phyloP scores from a whole-genome alignment of 2,797 vertebrate species.

The Anabas testudineus region DNA sequence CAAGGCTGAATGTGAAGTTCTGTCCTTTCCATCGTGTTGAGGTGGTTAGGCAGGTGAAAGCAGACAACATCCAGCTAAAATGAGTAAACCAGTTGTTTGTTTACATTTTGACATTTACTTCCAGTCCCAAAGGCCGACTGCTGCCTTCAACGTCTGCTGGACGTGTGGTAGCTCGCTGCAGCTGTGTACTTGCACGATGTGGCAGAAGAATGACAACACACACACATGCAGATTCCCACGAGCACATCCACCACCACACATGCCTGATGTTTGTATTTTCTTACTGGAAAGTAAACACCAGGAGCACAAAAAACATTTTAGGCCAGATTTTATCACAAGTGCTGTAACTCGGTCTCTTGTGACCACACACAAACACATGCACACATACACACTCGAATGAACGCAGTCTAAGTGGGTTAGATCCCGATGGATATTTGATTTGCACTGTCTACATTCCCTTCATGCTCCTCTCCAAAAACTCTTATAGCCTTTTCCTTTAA shows the following conservation, averaged over 20 bases:
- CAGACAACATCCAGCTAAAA: too few species aligned
- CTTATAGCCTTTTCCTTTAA: background rate
- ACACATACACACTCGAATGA: constrained; percentile 13
- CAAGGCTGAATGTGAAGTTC: background rate
- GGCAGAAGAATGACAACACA: constrained; percentile 3
- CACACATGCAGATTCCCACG: constrained; percentile 3
- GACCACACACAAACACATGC: constrained; percentile 14
- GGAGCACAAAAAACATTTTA: constrained; percentile 33
- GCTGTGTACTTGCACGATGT: background rate
- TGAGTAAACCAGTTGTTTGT: background rate
- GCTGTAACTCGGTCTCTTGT: constrained; percentile 22
- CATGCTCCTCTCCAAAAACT: constrained; percentile 12
- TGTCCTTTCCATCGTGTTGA: too few species aligned
- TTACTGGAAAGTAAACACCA: constrained; percentile 30
- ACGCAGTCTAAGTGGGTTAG: constrained; percentile 57
- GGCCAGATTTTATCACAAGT: constrained; percentile 26
- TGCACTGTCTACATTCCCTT: constrained; percentile 16
- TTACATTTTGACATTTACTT: background rate
- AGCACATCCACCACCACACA: constrained; percentile 9
- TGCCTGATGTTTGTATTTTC: constrained; percentile 25
- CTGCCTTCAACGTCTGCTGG: background rate
- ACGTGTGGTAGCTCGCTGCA: background rate
- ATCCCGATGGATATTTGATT: constrained; percentile 40
- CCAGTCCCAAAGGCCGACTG: background rate
- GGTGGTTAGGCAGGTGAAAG: too few species aligned